Evolutionary conservation across 2,888 invertebrate genomes (phyloP).

Genomic region (Bellardia bayeri): DNA sequence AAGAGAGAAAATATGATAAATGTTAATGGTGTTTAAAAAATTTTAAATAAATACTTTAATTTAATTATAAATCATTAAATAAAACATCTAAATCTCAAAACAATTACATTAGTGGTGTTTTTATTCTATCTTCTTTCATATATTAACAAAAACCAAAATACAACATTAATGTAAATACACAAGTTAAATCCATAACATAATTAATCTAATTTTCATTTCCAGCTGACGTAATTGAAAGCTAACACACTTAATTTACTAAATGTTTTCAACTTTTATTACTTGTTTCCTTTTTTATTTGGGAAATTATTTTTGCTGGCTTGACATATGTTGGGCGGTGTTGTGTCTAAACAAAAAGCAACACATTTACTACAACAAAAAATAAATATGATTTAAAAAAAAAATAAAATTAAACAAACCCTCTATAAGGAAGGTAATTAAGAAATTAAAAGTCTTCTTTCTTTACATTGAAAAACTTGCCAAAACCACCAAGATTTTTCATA

Average conservation of each 20-base stretch:
- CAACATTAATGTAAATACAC: neutral
- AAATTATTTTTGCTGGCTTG: neutral
- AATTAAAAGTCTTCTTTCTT: conserved; percentile 42
- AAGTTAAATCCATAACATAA: neutral
- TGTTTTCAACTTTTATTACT: neutral
- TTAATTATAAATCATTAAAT: neutral
- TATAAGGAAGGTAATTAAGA: conserved; percentile 48
- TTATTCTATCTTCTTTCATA: neutral
- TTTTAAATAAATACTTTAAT: neutral
- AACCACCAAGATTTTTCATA: neutral
- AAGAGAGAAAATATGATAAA: neutral
- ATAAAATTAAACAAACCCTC: conserved; percentile 36
- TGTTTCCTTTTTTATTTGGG: neutral
- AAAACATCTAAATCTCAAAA: conserved; percentile 8
- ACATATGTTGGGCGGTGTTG: conserved; percentile 22
- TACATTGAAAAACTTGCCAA: neutral
- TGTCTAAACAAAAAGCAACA: conserved; percentile 7
- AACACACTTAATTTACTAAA: conserved; percentile 29
- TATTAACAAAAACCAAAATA: neutral
- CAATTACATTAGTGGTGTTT: conserved; percentile 5
- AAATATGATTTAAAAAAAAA: conserved; percentile 57
- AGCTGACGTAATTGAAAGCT: conserved; percentile 5
- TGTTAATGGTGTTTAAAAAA: neutral
- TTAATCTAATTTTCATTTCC: conserved; percentile 41
- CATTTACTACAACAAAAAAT: conserved; percentile 11